A percentile compares a stretch with the other conserved stretches of the same genome.
Conservation (phyloP, 2,888 invertebrate genomes). For the Sarcophaga rosellei region DNA sequence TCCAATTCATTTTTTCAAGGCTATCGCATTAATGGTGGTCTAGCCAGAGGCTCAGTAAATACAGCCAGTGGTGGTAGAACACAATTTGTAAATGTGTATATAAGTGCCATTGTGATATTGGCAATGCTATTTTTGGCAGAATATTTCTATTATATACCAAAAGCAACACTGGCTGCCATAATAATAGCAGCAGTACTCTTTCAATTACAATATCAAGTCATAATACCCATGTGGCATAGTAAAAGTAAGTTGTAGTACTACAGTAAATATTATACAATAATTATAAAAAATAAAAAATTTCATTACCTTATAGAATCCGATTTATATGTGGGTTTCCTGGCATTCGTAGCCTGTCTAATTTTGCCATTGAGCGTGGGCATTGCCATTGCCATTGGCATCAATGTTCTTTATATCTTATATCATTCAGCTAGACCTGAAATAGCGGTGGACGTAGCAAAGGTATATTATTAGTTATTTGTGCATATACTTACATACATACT, state of each 20-base stretch:
- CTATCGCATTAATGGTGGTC: constrained; percentile 89
- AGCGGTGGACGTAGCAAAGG: constrained; percentile 88
- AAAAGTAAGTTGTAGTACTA: constrained; percentile 88
- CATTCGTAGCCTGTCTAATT: constrained; percentile 92
- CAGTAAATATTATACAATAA: too few species aligned
- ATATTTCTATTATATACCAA: constrained; percentile 92
- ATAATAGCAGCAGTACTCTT: constrained; percentile 94
- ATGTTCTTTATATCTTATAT: constrained; percentile 92
- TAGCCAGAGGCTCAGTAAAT: constrained; percentile 91
- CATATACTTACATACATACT: neutral
- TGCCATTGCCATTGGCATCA: constrained; percentile 90
- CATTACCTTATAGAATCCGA: constrained; percentile 87
- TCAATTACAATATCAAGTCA: constrained; percentile 93
- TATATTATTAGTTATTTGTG: constrained; percentile 76
- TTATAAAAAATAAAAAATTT: too few species aligned
- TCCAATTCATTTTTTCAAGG: constrained; percentile 91
- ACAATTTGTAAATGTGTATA: constrained; percentile 89
- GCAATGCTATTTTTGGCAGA: constrained; percentile 92
- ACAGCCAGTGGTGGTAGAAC: constrained; percentile 94
- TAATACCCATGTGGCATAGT: constrained; percentile 92
- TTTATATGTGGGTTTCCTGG: constrained; percentile 90
- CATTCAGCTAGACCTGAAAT: constrained; percentile 94
- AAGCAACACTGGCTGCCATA: constrained; percentile 91
- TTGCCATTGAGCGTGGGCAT: constrained; percentile 94
- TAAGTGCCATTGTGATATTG: constrained; percentile 89